Evolutionary conservation across 2,888 invertebrate species (phyloP), one percentile per base, ranked within the genome.

Genomic region (Chydorus sphaericus): DNA sequence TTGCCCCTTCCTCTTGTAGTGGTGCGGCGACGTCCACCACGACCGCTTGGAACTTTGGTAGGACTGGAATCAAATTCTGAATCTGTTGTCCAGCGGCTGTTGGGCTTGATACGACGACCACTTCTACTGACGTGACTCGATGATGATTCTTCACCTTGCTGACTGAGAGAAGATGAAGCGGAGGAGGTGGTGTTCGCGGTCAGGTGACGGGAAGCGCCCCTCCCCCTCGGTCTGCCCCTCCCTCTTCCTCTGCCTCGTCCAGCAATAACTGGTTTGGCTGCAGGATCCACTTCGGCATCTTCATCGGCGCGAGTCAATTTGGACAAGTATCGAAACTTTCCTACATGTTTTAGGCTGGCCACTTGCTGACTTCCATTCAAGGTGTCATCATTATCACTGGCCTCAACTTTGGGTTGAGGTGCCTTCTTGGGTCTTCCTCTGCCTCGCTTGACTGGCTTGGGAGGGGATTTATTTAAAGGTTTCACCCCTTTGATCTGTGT

Each of bases 201-300:
- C 44, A 44, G 23, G 44, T 44, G 44, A 44, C 28, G 23, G 10
- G 44, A 23, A 44, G 44, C 23, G 44, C 44, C 18, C 44, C 44
- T 44, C 44, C 44, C 44, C 18, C 44, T 44, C 14, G 36, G 55
- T 74, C 74, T 60, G 74, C 73, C 62, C 79, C 76, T 63, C 77
- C 77, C 52, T 69, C 67, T 57, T 73, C 70, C 62, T 75, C 73
- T 55, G 16, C 36, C 52, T 36, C 36, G 31, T 33, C 52, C 16
- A 26, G 52, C 33, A n/a, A n/a, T n/a, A 31, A 36, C 26, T 29
- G 31, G 31, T 52, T 52, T 52, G 52, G 36, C 44, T n/a, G n/a
- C n/a, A 44, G 23, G 26, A 28, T 44, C 44, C 26, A 28, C 26
- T 44, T 44, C 44, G 28, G 44, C 11, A 44, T 44, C 28, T n/a